phyloP scores from a whole-genome alignment of 2,888 invertebrate genomes.

The Polyommatus icarus region DNA sequence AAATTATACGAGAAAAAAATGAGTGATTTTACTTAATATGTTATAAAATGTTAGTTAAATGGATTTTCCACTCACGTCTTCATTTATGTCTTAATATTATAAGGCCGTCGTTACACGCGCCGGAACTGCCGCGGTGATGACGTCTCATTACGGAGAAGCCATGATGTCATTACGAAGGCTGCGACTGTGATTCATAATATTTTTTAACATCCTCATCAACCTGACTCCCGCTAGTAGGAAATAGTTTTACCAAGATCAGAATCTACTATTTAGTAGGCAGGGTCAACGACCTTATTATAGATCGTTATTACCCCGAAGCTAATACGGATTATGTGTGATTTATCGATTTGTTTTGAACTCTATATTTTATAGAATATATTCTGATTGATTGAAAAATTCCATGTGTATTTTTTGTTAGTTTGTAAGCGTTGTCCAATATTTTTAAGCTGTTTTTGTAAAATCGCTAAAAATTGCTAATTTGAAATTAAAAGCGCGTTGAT shows the following conservation, averaged over 20 bases:
- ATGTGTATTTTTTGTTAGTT: neutral
- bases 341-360: neutral
- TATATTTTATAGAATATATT: neutral
- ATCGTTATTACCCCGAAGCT: neutral
- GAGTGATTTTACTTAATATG: too few species aligned
- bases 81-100: too few species aligned
- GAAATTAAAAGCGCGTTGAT: neutral
- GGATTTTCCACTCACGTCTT: too few species aligned
- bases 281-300: neutral
- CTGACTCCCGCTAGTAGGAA: neutral
- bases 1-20: too few species aligned
- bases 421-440: neutral
- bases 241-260: neutral
- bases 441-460: neutral
- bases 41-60: too few species aligned
- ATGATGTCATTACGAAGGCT: constrained; percentile 54
- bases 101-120: constrained; percentile 40
- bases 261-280: neutral
- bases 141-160: constrained; percentile 44
- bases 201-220: constrained; percentile 19
- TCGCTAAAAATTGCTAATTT: neutral
- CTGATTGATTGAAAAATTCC: neutral
- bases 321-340: constrained; percentile 1
- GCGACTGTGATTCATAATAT: constrained; percentile 43
- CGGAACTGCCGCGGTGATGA: constrained; percentile 63